Evolutionary conservation across 2,888 invertebrate genomes (phyloP), one percentile per base, ranked within the genome.

Genomic region (Podotricha telesiphe): DNA sequence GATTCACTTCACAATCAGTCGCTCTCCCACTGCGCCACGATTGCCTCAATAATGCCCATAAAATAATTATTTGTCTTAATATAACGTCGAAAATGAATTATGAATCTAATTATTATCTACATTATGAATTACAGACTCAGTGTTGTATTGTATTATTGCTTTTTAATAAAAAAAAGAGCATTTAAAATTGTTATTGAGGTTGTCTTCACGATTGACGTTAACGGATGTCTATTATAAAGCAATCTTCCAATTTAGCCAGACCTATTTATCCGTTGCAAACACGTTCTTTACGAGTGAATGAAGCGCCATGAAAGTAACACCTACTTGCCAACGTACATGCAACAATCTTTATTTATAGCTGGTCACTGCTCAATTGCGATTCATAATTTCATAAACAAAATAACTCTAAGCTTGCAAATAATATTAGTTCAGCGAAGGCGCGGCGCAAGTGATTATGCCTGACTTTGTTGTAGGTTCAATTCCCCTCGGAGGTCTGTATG

Each of bases 261-360:
- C 61, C 61, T 67, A 58, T 67, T 64, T 66, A 67, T 64, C 58
- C 47, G 34, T 61, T 71, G 75, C 75, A 74, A 75, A 71, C 69
- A 61, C 70, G 63, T 71, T 72, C 65, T 77, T 76, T 76, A 76
- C 72, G 75, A 77, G 65, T 73, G 76, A 73, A 75, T 69, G 73
- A 66, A 76, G 73, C 75, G 74, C 74, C 75, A 75, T 72, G 73
- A 74, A 70, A 71, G 72, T 72, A 75, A 73, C 72, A 73, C 76
- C 73, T 74, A 74, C 71, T 73, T 75, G 73, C 73, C 74, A 76
- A 73, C 68, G 64, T 72, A 65, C 64, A 70, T 59, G 64, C 70
- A 70, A 67, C 70, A 65, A 73, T 69, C 40, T 70, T 70, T 75
- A 74, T 73, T 73, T 70, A 70, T 75, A 72, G 69, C 55, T 6